A percentile compares a stretch with the other conserved stretches of the same genome.
Evolutionary conservation across 2,113 vertebrate genomes (phyloP).

Genomic region (Telmatochromis brachygnathus): DNA sequence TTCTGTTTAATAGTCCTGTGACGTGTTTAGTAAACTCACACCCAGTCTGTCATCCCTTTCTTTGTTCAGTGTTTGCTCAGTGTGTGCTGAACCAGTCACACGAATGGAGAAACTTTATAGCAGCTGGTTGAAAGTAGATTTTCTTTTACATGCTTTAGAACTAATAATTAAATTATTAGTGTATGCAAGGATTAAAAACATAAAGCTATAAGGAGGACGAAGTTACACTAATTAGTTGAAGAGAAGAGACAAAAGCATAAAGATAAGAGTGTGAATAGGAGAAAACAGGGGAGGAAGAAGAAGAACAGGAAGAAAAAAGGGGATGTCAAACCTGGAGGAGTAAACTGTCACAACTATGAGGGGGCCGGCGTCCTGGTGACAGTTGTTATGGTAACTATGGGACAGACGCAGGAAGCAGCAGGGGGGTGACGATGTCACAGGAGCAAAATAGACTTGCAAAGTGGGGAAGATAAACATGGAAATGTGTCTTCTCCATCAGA

Average conservation of each 20-base stretch:
- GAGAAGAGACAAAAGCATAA: background rate
- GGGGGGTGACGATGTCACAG: conserved; percentile 24
- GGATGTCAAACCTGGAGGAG: background rate
- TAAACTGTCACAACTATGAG: background rate
- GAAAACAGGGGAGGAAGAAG: background rate
- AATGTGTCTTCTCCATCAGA: background rate
- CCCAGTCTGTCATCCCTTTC: background rate
- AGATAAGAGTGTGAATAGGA: background rate
- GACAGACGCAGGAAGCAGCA: conserved; percentile 15
- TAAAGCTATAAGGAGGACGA: background rate
- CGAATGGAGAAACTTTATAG: background rate
- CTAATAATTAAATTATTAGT: background rate
- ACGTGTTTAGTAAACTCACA: background rate
- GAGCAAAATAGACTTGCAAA: conserved; percentile 14
- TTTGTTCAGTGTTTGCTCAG: background rate
- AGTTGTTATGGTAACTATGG: conserved; percentile 45
- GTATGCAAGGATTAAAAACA: background rate
- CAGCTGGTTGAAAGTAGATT: background rate
- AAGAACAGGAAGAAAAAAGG: background rate
- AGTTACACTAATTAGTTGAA: background rate
- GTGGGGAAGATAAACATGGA: conserved; percentile 5
- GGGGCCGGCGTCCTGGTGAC: conserved; percentile 19
- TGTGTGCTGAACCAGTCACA: background rate
- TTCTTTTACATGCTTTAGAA: background rate
- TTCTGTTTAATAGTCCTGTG: background rate